phyloP scores from a whole-genome alignment of 1,140 invertebrate genomes.

The Drosophila mojavensis region DNA sequence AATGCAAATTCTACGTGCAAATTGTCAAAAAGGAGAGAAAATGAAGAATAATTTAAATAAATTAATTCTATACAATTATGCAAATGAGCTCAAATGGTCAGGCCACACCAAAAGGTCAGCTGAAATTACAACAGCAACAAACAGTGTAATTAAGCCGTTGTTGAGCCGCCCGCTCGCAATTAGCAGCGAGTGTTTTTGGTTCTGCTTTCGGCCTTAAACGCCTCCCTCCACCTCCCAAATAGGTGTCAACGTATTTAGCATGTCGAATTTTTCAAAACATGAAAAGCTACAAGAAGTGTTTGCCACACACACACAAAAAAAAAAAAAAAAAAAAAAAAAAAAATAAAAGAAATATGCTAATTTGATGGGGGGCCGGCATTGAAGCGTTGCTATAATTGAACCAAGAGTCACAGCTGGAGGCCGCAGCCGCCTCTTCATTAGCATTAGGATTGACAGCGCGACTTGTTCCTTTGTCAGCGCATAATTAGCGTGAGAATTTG shows the following conservation, averaged over 20 bases:
- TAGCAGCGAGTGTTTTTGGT: constrained; percentile 54
- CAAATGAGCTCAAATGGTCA: constrained; percentile 56
- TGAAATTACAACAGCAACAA: constrained; percentile 42
- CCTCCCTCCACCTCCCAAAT: background rate
- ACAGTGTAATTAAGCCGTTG: constrained; percentile 71
- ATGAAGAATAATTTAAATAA: constrained; percentile 45
- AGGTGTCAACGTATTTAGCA: constrained; percentile 77
- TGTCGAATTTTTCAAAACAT: constrained; percentile 59
- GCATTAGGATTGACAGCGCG: constrained; percentile 28
- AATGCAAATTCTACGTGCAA: constrained; percentile 65
- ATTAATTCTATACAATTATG: constrained; percentile 71
- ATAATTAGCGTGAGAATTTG: constrained; percentile 58
- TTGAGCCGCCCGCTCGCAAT: constrained; percentile 73
- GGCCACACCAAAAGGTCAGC: constrained; percentile 61
- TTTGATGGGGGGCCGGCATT: constrained; percentile 67
- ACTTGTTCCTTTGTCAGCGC: constrained; percentile 11
- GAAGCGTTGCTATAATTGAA: constrained; percentile 69
- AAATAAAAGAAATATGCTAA: constrained; percentile 62
- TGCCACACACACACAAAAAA: too few relatives aligned
- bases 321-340: too few relatives aligned
- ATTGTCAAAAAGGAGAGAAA: constrained; percentile 16
- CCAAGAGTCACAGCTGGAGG: constrained; percentile 62
- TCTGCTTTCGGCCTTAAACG: constrained; percentile 9
- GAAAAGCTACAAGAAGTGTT: constrained; percentile 45
- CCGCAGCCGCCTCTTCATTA: constrained; percentile 46